Percentiles rank a stretch among this genome's conserved stretches.
Conservation (phyloP, 2,797 vertebrate species). For the Aplochiton taeniatus region DNA sequence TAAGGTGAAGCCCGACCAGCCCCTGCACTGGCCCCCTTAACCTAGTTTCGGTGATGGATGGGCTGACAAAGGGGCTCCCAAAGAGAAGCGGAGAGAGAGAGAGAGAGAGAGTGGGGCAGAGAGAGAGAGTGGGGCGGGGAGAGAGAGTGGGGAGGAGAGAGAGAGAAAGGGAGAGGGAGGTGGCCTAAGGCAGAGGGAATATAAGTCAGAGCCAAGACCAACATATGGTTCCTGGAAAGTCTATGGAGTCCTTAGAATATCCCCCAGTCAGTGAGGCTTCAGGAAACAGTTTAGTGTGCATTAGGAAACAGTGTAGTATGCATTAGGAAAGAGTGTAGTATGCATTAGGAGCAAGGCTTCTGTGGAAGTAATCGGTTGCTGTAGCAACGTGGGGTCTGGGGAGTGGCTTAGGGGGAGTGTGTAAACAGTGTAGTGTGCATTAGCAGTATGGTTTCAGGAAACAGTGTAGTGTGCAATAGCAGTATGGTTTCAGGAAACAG, state of each 20-base stretch:
- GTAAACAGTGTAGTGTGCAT: too few relatives aligned
- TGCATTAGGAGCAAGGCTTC: too few relatives aligned
- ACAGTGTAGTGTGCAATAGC: too few relatives aligned
- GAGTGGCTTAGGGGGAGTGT: too few relatives aligned
- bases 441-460: too few relatives aligned
- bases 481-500: too few relatives aligned
- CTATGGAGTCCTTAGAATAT: neutral
- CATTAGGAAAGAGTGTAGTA: too few relatives aligned
- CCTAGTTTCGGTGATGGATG: neutral
- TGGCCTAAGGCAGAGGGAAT: neutral
- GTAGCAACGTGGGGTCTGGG: too few relatives aligned
- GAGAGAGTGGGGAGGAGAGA: neutral
- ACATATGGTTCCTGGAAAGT: slow-evolving; percentile 3
- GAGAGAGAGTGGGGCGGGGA: neutral
- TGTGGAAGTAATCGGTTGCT: too few relatives aligned
- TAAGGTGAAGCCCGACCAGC: neutral
- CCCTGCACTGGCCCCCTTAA: neutral
- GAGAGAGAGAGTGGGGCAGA: neutral
- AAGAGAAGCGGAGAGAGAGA: neutral
- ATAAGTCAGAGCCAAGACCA: neutral
- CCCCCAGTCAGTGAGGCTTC: neutral
- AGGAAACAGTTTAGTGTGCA: neutral
- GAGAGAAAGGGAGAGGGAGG: neutral
- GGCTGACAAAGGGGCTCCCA: too few relatives aligned
- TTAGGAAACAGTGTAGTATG: neutral